These are phyloP conservation scores for Molorchus minor DNA, from an alignment of 2,888 invertebrate species.

Conservation along the genomic window DNA sequence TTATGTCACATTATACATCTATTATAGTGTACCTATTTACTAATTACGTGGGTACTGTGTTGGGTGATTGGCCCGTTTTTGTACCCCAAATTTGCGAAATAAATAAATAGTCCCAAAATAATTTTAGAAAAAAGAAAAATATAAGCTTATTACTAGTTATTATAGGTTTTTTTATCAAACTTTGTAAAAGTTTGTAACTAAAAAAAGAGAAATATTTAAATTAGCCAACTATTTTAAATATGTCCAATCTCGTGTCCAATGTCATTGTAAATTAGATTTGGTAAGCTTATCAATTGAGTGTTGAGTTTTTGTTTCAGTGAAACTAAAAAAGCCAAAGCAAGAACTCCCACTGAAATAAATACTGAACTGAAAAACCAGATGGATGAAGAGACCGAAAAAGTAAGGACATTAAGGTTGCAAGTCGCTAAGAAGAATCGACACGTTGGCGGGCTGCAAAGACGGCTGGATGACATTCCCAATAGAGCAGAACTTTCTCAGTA, in stretches of 20 bases:
- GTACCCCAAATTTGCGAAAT: no score
- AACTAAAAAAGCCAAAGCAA: constrained; percentile 60
- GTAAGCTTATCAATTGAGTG: neutral
- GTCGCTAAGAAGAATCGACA: constrained; percentile 82
- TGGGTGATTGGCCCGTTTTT: no score
- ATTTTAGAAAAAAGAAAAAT: no score
- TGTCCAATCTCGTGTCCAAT: neutral
- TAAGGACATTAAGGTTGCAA: constrained; percentile 71
- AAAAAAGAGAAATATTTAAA: neutral
- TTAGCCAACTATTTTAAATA: neutral
- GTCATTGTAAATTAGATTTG: neutral
- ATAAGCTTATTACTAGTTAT: neutral
- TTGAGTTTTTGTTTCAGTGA: constrained; percentile 58
- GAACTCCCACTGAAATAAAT: constrained; percentile 59
- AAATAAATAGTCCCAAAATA: no score
- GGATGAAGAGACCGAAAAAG: constrained; percentile 70
- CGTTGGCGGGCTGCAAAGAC: constrained; percentile 82
- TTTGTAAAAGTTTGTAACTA: neutral
- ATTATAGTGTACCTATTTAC: no score
- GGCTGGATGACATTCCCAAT: constrained; percentile 92
- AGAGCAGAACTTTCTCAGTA: constrained; percentile 94
- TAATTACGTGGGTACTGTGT: no score
- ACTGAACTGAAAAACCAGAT: constrained; percentile 65
- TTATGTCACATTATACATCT: no score
- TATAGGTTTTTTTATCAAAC: neutral